Evolutionary conservation across 2,888 invertebrate genomes (phyloP), one percentile per base, ranked within the genome.

Genomic region (Andrena minutula): DNA sequence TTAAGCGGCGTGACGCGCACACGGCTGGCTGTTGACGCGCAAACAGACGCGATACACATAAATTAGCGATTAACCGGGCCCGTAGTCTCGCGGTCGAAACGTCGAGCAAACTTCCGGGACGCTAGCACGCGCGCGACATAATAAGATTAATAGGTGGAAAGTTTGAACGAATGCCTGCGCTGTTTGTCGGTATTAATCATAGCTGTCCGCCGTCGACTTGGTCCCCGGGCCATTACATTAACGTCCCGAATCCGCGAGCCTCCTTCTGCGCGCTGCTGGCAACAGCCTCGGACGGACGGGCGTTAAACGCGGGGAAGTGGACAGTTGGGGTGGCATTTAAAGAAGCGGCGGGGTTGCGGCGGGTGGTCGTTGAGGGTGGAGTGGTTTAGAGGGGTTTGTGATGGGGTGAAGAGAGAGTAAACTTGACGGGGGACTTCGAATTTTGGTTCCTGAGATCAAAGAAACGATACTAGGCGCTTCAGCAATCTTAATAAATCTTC

Each of bases 161-260:
- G 69, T 75, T 75, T 26, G 60, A 75, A 75, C 60, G 60, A 68
- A 75, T 61, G 75, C 41, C 68, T n/a, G 26, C 30, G 58, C 56
- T 51, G 68, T 75, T 68, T 51, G 60, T 56, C 20, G 26, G 41
- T 73, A 73, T 65, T 69, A 75, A 75, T 69, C 75, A 75, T 75
- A 75, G 23, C 60, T 61, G 75, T 68, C 68, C 20, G 60, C 60
- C 41, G 51, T 26, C 20, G 58, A 61, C 82, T 83, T 73, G 77
- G 72, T 85, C 80, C 72, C 60, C 75, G 78, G 76, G 71, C 78
- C 69, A 74, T 82, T 80, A 74, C 75, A 78, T 70, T 75, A 76
- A 73, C 74, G 73, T 73, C 74, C 72, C 72, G 79, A 80, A 83
- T 82, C 79, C 75, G 63, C 60, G 71, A 66, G 64, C 65, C 26